These are phyloP conservation scores for Acrossocheilus wenchowensis DNA, from an alignment of 2,797 vertebrate species.

Conservation along the genomic window DNA sequence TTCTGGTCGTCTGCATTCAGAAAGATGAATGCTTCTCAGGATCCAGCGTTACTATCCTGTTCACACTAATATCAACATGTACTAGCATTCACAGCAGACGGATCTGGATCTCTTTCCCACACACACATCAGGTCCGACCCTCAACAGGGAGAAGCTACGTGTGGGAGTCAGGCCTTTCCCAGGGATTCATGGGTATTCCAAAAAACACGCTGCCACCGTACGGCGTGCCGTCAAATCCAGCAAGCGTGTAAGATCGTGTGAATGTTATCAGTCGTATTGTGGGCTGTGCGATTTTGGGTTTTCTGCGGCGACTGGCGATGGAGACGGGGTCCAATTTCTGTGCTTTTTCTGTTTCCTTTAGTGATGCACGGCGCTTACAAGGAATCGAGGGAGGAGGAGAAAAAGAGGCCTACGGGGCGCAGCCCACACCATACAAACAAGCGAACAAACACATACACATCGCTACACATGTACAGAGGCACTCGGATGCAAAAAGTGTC, in stretches of 20 bases:
- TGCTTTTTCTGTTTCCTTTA: conserved; percentile 44
- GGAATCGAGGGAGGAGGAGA: conserved; percentile 25
- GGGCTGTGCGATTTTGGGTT: conserved; percentile 36
- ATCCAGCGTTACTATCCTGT: neutral
- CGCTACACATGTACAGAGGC: conserved; percentile 37
- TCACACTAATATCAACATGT: neutral
- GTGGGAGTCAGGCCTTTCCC: conserved; percentile 43
- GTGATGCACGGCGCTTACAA: conserved; percentile 35
- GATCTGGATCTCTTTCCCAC: neutral
- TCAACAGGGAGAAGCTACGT: neutral
- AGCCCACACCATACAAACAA: conserved; percentile 44
- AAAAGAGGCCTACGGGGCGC: conserved; percentile 39
- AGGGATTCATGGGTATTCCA: conserved; percentile 37
- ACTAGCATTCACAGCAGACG: neutral
- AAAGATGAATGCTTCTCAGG: neutral
- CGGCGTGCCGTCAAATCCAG: conserved; percentile 8
- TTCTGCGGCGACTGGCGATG: conserved; percentile 19
- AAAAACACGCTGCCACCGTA: conserved; percentile 28
- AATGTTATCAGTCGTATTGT: conserved; percentile 49
- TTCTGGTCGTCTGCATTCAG: conserved; percentile 6
- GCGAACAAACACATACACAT: conserved; percentile 43
- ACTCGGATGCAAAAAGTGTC: conserved; percentile 11
- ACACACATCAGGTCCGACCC: neutral
- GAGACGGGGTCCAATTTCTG: conserved; percentile 27
- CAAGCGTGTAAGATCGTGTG: conserved; percentile 16